These are phyloP conservation scores for Zaprionus ghesquierei DNA, from an alignment of 1,140 invertebrate genomes.

Conservation along the genomic window DNA sequence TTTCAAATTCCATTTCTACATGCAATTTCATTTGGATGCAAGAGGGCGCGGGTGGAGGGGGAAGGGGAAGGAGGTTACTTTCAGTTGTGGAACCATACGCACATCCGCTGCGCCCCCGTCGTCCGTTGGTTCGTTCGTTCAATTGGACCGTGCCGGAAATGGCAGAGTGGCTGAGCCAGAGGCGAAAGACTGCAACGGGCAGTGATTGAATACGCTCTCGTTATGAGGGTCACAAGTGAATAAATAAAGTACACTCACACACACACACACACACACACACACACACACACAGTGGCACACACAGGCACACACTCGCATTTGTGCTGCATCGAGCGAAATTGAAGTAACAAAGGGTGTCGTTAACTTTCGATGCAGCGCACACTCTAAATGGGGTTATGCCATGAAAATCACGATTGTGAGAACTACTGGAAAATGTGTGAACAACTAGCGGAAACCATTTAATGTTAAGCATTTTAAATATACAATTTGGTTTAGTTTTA, in stretches of 20 bases:
- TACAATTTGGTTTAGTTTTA: too few species aligned
- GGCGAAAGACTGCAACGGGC: constrained; percentile 24
- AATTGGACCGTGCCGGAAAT: constrained; percentile 67
- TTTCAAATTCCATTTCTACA: constrained; percentile 30
- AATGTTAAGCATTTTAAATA: too few species aligned
- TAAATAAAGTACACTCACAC: constrained; percentile 22
- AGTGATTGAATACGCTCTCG: constrained; percentile 53
- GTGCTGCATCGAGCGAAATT: constrained; percentile 34
- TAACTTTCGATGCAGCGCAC: neutral
- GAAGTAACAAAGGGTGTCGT: constrained; percentile 45
- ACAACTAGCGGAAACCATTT: neutral
- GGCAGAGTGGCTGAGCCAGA: constrained; percentile 37
- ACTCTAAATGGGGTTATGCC: neutral
- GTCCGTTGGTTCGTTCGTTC: constrained; percentile 32
- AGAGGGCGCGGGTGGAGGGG: neutral
- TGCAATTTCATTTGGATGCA: constrained; percentile 41
- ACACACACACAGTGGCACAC: constrained; percentile 14
- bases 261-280: constrained; percentile 10
- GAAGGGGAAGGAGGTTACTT: neutral
- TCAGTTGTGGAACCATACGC: neutral
- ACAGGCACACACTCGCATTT: neutral
- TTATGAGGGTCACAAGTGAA: constrained; percentile 52
- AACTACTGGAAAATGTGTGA: too few species aligned
- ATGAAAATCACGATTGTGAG: neutral
- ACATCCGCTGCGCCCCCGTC: too few species aligned